A percentile compares a stretch with the other conserved stretches of the same genome.
Conservation (phyloP, 1,140 invertebrate genomes). For the Colletes latitarsis region DNA sequence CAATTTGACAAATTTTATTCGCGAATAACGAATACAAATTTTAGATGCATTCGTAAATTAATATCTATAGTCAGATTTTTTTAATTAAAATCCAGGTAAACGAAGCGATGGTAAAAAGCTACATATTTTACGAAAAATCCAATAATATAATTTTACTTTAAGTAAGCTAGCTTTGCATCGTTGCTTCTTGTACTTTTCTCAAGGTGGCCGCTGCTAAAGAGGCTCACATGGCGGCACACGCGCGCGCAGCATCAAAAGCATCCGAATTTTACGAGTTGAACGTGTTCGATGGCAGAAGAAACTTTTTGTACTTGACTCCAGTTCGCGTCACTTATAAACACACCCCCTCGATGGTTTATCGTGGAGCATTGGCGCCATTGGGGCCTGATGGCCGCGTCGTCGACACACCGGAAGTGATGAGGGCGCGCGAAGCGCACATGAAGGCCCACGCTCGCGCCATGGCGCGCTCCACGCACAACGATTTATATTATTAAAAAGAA, state of each 20-base stretch:
- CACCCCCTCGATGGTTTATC: conserved; percentile 50
- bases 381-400: conserved; percentile 64
- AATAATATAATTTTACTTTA: no score
- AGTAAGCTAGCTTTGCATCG: no score
- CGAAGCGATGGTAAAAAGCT: no score
- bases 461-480: conserved; percentile 33
- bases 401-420: conserved; percentile 78
- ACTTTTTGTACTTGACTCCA: conserved; percentile 72
- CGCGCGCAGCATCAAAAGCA: conserved; percentile 65
- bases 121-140: no score
- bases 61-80: no score
- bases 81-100: no score
- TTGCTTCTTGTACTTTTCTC: neutral
- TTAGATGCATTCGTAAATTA: no score
- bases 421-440: conserved; percentile 73
- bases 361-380: conserved; percentile 61
- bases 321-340: conserved; percentile 65
- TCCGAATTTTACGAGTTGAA: conserved; percentile 44
- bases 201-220: conserved; percentile 40
- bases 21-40: no score
- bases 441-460: conserved; percentile 71
- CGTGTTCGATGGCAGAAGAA: conserved; percentile 62
- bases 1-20: no score
- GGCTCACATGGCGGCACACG: conserved; percentile 70
- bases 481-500: conserved; percentile 23